Percentiles rank a stretch among this genome's conserved stretches.
Evolutionary conservation across 2,113 vertebrate species (phyloP).

Genomic region (Scomber colias): DNA sequence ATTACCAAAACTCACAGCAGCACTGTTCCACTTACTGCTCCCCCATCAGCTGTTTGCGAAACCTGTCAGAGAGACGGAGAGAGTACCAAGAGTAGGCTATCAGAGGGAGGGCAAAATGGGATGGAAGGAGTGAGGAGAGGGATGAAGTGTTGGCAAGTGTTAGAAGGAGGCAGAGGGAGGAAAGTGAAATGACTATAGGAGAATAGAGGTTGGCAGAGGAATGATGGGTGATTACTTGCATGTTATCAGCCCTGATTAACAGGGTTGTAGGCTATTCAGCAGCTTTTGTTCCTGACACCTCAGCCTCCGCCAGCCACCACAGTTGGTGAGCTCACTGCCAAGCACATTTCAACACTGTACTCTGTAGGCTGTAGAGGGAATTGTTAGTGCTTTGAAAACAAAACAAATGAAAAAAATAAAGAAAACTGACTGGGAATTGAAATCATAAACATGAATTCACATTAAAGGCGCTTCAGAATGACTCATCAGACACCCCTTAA

Average conservation of each 20-base stretch:
- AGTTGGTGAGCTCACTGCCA: not conserved
- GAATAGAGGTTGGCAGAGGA: not conserved
- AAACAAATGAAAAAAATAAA: not conserved
- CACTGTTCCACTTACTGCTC: slow-evolving; percentile 43
- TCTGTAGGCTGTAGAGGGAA: slow-evolving; percentile 41
- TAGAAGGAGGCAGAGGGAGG: slow-evolving; percentile 31
- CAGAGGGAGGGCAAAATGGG: slow-evolving; percentile 13
- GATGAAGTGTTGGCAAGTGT: slow-evolving; percentile 21
- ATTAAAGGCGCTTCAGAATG: not conserved
- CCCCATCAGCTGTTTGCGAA: slow-evolving; percentile 55
- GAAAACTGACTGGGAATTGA: not conserved
- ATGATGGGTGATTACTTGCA: slow-evolving; percentile 26
- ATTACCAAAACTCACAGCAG: slow-evolving; percentile 61
- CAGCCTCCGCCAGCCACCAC: not conserved
- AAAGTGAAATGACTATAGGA: slow-evolving; percentile 24
- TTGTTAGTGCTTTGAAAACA: not conserved
- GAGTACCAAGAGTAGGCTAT: slow-evolving; percentile 2
- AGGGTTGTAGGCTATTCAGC: slow-evolving; percentile 20
- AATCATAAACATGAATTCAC: not conserved
- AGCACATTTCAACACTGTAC: slow-evolving; percentile 67
- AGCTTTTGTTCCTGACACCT: slow-evolving; percentile 7
- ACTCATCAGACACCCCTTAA: not conserved
- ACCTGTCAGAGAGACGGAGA: slow-evolving; percentile 48
- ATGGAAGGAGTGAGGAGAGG: not conserved
- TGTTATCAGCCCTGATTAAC: slow-evolving; percentile 48